phyloP scores from a whole-genome alignment of 1,140 invertebrate species.

The Ericerus pela region DNA sequence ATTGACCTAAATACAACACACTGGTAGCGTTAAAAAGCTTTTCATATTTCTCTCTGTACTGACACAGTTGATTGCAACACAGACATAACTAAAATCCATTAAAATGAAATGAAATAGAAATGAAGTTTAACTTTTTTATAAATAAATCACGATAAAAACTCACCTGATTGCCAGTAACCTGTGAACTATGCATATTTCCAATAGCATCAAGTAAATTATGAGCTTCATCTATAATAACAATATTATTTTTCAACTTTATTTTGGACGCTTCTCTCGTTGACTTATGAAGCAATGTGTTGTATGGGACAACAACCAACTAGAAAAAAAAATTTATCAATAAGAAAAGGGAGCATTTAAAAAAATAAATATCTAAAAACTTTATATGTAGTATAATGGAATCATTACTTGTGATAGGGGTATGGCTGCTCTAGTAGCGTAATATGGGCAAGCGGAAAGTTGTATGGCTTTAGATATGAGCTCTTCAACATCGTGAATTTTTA shows the following conservation, averaged over 20 bases:
- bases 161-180: constrained; percentile 50
- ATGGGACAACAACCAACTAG: constrained; percentile 60
- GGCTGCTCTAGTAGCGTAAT: constrained; percentile 71
- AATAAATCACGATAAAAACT: constrained; percentile 12
- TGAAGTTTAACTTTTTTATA: neutral
- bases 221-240: constrained; percentile 92
- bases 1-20: constrained; percentile 68
- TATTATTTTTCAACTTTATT: constrained; percentile 66
- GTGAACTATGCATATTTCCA: constrained; percentile 64
- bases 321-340: constrained; percentile 13
- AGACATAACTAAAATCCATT: constrained; percentile 29
- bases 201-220: constrained; percentile 91
- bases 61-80: constrained; percentile 52
- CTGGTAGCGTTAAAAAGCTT: constrained; percentile 64
- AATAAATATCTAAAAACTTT: neutral
- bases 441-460: constrained; percentile 66
- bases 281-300: constrained; percentile 76
- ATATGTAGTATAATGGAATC: constrained; percentile 16
- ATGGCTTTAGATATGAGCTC: constrained; percentile 58
- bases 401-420: constrained; percentile 61
- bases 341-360: constrained; percentile 10
- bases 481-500: constrained; percentile 73
- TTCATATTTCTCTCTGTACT: constrained; percentile 67
- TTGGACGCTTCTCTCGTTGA: constrained; percentile 66
- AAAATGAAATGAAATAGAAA: neutral